Evolutionary conservation across 2,888 invertebrate species (phyloP).

Genomic region (Harpalus rubripes): DNA sequence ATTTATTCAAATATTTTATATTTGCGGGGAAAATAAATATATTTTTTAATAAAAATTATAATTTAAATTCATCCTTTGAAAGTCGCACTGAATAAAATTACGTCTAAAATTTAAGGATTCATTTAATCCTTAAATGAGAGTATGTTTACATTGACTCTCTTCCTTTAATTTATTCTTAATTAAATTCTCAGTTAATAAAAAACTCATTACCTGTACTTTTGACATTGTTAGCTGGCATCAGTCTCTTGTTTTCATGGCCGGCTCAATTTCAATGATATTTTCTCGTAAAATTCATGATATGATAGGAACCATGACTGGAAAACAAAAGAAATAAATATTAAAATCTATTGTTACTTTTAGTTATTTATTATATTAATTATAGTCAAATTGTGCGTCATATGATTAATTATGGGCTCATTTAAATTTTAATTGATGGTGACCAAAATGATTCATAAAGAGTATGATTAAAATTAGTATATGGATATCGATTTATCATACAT

Average conservation of each 20-base stretch:
- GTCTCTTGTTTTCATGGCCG: conserved; percentile 60
- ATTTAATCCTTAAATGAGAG: not conserved
- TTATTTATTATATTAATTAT: conserved; percentile 8
- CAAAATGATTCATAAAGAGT: not conserved
- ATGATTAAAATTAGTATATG: not conserved
- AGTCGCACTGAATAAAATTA: not conserved
- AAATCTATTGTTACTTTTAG: conserved; percentile 29
- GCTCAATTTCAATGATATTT: conserved; percentile 37
- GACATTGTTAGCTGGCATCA: conserved; percentile 63
- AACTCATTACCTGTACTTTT: conserved; percentile 59
- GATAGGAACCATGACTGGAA: conserved; percentile 47
- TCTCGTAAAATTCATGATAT: conserved; percentile 49
- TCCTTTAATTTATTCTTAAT: conserved; percentile 10
- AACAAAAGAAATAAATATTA: conserved; percentile 31
- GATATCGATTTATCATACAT: not conserved
- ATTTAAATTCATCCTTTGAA: conserved; percentile 17
- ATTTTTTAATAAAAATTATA: conserved; percentile 23
- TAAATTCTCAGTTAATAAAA: conserved; percentile 1
- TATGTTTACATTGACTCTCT: not conserved
- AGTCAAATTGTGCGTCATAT: not conserved
- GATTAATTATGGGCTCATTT: conserved; percentile 21
- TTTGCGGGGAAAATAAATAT: not conserved
- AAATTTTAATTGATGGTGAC: conserved; percentile 9
- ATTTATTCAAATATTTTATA: not conserved
- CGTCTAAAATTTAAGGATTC: conserved; percentile 8